Evolutionary conservation across 1,140 invertebrate species (phyloP), one percentile per base, ranked within the genome.

Genomic region (Mactra quadrangularis): DNA sequence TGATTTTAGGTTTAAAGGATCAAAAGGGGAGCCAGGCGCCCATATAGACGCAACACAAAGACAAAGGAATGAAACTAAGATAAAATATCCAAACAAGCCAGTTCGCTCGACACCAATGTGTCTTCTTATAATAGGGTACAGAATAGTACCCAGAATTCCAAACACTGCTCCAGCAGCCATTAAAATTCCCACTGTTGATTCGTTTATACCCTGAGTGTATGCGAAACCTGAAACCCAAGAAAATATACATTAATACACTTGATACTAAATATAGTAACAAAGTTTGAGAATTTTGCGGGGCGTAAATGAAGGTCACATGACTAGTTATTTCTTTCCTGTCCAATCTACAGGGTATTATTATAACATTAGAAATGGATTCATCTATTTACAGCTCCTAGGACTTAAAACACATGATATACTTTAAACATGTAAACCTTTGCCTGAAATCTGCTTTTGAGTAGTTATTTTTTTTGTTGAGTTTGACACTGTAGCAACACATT

Each of bases 31-130:
- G 22, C 95, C 95, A 6, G 94, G 93, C 11, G 93, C 84, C 87
- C 92, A 95, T 13, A 95, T 90, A 0, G 95, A 95, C 3, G 91
- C 87, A 17, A 95, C 91, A 84, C 94, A 95, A n/a, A 94, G 75
- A 0, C 90, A 85, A 25, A 94, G 89, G 79, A 87, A 94, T 19
- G 84, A n/a, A 33, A 86, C 62, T 82, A 93, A 88, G 27, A 83
- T 45, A 17, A 83, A 50, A 19, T 93, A 91, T 7, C 92, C 92
- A 60, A 93, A 74, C 45, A 93, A 83, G 3, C 93, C 93, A 35
- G 93, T 92, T 35, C 89, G 84, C 72, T 90, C 89, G 38, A 94
- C 82, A 11, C 94, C 92, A 50, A 94, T 82, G 62, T 82, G 86
- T 57, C 82, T 86, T 47, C 92, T 85, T 17, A 94, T 66, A 0